These are phyloP conservation scores for Argyresthia goedartella DNA, from an alignment of 2,888 invertebrate species.

Conservation along the genomic window DNA sequence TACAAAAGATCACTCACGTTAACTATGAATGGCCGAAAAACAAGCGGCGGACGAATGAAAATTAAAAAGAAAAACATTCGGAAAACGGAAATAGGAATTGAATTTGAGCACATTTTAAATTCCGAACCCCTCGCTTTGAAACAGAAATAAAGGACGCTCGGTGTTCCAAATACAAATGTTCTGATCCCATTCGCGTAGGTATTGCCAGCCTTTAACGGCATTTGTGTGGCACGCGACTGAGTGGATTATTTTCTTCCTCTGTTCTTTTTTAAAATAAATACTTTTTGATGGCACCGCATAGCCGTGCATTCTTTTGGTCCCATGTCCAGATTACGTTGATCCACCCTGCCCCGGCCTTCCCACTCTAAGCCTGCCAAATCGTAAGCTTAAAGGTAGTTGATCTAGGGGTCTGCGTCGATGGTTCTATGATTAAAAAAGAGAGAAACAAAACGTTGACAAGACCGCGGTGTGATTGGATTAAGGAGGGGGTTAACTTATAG, in stretches of 20 bases:
- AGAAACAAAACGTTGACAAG: conserved; percentile 68
- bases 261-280: conserved; percentile 47
- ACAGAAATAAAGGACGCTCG: conserved; percentile 55
- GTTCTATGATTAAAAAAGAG: conserved; percentile 27
- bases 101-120: conserved; percentile 69
- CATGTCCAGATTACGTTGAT: neutral
- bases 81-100: conserved; percentile 60
- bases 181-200: conserved; percentile 53
- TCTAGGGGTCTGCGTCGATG: neutral
- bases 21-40: conserved; percentile 65
- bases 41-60: conserved; percentile 53
- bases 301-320: neutral
- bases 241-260: conserved; percentile 68
- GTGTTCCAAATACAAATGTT: conserved; percentile 49
- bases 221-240: conserved; percentile 62
- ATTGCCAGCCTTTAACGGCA: conserved; percentile 57
- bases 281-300: neutral
- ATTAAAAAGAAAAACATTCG: conserved; percentile 57
- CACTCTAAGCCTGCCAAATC: neutral
- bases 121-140: conserved; percentile 54
- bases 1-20: conserved; percentile 67
- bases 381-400: neutral
- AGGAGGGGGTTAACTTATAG: conserved; percentile 65
- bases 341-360: neutral
- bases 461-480: conserved; percentile 65